phyloP scores from a whole-genome alignment of 2,113 vertebrate species.

The Brienomyrus longianalis region DNA sequence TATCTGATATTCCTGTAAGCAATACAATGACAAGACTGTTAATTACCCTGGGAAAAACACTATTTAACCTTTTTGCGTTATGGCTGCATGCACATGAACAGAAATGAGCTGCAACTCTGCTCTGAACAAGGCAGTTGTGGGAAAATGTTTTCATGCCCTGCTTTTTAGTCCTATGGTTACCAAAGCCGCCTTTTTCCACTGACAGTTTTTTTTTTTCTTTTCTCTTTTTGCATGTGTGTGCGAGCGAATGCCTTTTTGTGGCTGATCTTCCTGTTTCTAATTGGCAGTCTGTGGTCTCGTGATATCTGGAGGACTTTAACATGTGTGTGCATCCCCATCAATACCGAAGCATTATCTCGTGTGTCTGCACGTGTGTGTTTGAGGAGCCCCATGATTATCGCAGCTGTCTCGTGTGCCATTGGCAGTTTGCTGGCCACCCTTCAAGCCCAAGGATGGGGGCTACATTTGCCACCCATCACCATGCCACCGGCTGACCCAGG shows the following conservation, averaged over 20 bases:
- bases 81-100: background rate
- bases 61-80: background rate
- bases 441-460: constrained; percentile 88
- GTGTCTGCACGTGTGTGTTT: background rate
- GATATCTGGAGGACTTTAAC: background rate
- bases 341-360: background rate
- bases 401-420: background rate
- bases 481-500: constrained; percentile 75
- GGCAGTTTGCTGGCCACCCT: constrained; percentile 82
- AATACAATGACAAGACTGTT: background rate
- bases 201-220: background rate
- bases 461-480: constrained; percentile 88
- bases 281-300: background rate
- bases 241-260: background rate
- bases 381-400: background rate
- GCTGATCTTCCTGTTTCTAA: background rate
- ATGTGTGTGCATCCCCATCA: background rate
- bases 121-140: background rate
- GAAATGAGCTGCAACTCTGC: background rate
- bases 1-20: background rate
- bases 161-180: background rate
- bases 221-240: background rate
- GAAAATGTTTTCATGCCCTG: background rate
- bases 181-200: background rate
- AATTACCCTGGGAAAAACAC: background rate